Base-by-base conservation (phyloP, 2,113 vertebrate genomes). In the Aleadryas rufinucha region DNA sequence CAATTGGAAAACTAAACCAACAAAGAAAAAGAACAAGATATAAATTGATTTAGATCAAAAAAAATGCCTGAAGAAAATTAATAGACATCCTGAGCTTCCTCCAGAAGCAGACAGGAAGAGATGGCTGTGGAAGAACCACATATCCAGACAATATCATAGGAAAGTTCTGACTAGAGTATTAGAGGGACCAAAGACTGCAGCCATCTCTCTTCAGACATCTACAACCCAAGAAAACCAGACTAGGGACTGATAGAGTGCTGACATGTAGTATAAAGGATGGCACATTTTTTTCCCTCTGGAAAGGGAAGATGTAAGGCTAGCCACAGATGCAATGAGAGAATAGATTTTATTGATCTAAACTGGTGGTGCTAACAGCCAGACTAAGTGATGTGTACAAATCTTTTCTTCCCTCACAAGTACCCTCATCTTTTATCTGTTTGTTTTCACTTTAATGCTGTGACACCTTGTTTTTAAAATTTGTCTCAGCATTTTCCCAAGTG, bases 321-420 rank as follows among this genome's bases (percentile, higher is more conserved):
- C 44, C 69, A 75, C 69, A 93, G 77, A 91, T 54, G 84, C 60
- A 97, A 78, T 87, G 90, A 93, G 65, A 91, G 39, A 91, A 97
- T 97, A 94, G 93, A 94, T 96, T 95, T 97, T 96, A 97, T 96
- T 93, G 95, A 97, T 94, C 80, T 87, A 63, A 94, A 81, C 54
- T 81, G 59, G 72, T 66, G 33, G 50, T 89, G 44, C 52, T 95
- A 96, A 93, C 77, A 94, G 65, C 74, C 77, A 93, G 47, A 54
- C 39, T 91, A 97, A 97, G 84, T 87, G 95, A 95, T 82, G 69
- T 91, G 84, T 94, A 96, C 92, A 94, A 93, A 95, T 93, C 47
- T 82, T 77, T 81, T 84, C 80, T 89, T 87, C 23, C 35, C 19
- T 82, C 77, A 59, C 81, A 59, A 91, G 84, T 47, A 84, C 35